These are phyloP conservation scores for Amblyornis subalaris DNA, from an alignment of 2,113 vertebrate genomes.

Conservation along the genomic window DNA sequence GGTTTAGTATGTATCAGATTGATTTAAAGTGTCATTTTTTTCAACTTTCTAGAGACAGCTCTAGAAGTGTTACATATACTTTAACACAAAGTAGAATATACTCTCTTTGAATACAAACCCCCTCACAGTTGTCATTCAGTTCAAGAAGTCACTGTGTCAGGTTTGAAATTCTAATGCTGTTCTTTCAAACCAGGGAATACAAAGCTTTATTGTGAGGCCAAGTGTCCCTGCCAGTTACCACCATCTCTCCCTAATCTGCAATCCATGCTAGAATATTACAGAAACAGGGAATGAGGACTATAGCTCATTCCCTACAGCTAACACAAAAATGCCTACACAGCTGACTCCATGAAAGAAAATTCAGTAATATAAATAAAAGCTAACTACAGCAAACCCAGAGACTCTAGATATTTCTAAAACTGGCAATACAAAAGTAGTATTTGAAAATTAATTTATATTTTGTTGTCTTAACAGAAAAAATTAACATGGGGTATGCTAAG, in stretches of 20 bases:
- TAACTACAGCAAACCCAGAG: background rate
- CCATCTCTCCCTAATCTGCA: background rate
- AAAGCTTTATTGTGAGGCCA: constrained; percentile 13
- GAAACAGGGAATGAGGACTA: background rate
- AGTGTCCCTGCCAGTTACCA: background rate
- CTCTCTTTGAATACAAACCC: background rate
- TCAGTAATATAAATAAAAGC: background rate
- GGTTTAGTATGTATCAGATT: background rate
- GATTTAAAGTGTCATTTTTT: background rate
- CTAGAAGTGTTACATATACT: background rate
- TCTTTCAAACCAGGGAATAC: background rate
- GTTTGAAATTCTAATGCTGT: constrained; percentile 9
- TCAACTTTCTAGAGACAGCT: background rate
- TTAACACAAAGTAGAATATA: background rate
- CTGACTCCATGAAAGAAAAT: background rate
- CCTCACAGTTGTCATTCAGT: background rate
- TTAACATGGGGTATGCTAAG: background rate
- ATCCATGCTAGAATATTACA: background rate
- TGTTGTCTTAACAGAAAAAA: background rate
- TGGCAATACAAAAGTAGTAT: background rate
- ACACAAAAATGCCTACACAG: background rate
- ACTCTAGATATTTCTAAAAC: background rate
- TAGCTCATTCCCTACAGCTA: background rate
- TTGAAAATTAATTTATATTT: background rate
- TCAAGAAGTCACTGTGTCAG: background rate